phyloP scores from a whole-genome alignment of 2,113 vertebrate species.

The Xyrauchen texanus region DNA sequence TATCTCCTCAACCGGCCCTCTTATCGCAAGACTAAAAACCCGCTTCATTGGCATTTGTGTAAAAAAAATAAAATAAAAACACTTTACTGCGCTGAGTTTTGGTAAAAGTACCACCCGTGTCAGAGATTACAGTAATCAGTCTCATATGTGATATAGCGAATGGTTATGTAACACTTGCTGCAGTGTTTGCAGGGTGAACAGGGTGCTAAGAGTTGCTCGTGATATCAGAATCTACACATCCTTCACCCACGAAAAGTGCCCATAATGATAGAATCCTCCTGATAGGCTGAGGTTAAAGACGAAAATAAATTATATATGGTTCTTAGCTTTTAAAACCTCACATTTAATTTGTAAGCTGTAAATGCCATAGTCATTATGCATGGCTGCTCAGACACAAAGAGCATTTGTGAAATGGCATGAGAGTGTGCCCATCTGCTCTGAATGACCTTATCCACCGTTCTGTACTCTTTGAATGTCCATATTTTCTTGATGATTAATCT shows the following conservation, averaged over 20 bases:
- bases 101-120: slow-evolving; percentile 31
- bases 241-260: background rate
- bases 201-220: slow-evolving; percentile 5
- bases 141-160: slow-evolving; percentile 30
- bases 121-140: slow-evolving; percentile 49
- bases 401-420: background rate
- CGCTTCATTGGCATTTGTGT: background rate
- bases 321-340: slow-evolving; percentile 3
- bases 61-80: slow-evolving; percentile 9
- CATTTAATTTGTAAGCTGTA: background rate
- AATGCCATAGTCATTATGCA: background rate
- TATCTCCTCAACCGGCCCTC: background rate
- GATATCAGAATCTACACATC: slow-evolving; percentile 1
- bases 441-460: background rate
- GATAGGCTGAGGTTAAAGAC: background rate
- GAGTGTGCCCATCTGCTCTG: background rate
- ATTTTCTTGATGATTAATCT: background rate
- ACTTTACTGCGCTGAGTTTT: slow-evolving; percentile 17
- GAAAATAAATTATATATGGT: background rate
- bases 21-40: background rate
- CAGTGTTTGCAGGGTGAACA: background rate
- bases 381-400: background rate
- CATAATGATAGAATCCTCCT: background rate
- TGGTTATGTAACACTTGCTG: slow-evolving; percentile 20
- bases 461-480: background rate